These are phyloP conservation scores for Periophthalmodon schlosseri DNA, from an alignment of 2,113 vertebrate genomes.

Conservation along the genomic window DNA sequence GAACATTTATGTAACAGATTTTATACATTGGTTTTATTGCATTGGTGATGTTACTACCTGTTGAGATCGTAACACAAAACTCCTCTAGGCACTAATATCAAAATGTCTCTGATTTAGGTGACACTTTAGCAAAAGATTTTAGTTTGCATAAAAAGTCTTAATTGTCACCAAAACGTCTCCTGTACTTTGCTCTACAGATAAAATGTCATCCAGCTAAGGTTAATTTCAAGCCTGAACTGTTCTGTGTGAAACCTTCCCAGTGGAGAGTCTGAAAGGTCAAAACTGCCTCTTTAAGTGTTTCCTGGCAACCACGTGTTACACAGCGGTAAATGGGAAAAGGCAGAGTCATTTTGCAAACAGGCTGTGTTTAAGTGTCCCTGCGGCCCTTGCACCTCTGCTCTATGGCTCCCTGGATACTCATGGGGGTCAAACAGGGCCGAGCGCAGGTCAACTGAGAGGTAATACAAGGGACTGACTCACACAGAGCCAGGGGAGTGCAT, in stretches of 20 bases:
- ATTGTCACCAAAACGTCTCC: too few species aligned
- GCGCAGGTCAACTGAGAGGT: slow-evolving; percentile 41
- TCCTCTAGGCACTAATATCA: too few species aligned
- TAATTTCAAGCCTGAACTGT: not conserved
- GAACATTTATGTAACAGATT: too few species aligned
- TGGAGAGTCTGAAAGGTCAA: slow-evolving; percentile 45
- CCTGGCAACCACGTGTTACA: slow-evolving; percentile 52
- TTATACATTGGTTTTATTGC: too few species aligned
- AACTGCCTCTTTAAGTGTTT: slow-evolving; percentile 37
- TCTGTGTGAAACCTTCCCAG: slow-evolving; percentile 7
- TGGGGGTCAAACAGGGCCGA: slow-evolving; percentile 44
- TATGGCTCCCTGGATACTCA: slow-evolving; percentile 34
- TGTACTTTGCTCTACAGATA: too few species aligned
- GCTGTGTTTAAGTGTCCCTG: slow-evolving; percentile 26
- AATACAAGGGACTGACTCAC: slow-evolving; percentile 29
- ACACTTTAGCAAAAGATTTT: too few species aligned
- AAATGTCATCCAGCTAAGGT: not conserved
- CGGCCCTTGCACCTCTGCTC: slow-evolving; percentile 19
- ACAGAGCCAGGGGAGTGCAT: slow-evolving; percentile 17
- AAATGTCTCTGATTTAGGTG: too few species aligned
- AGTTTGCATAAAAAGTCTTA: too few species aligned
- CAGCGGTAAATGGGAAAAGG: slow-evolving; percentile 21
- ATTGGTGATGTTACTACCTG: not conserved
- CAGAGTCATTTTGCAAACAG: slow-evolving; percentile 19
- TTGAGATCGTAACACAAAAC: too few species aligned